phyloP scores from a whole-genome alignment of 1,140 invertebrate species.

The Brachionus paranguensis region DNA sequence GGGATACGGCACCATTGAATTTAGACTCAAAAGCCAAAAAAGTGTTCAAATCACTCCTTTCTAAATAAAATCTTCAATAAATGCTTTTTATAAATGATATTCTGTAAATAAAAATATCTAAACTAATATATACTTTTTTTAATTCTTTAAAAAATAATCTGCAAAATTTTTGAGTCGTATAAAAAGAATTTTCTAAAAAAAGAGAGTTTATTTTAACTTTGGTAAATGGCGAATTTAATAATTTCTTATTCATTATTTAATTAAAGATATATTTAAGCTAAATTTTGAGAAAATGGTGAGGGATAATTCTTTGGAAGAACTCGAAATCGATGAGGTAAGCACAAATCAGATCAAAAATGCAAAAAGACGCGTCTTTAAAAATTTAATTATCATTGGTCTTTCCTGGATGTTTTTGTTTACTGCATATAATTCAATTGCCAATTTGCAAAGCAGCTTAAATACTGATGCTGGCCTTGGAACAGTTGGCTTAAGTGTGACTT shows the following conservation, averaged over 20 bases:
- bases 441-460: constrained; percentile 27
- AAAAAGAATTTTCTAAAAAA: background rate
- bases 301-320: background rate
- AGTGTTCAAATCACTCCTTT: constrained; percentile 36
- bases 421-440: background rate
- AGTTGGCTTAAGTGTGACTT: constrained; percentile 69
- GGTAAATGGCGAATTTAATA: background rate
- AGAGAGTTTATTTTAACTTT: background rate
- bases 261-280: background rate
- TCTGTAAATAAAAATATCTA: background rate
- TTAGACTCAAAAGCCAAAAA: constrained; percentile 26
- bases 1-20: constrained; percentile 34
- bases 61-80: background rate
- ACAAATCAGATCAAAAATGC: background rate
- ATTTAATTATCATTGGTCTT: constrained; percentile 8
- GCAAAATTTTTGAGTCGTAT: background rate
- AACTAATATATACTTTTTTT: background rate
- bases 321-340: background rate
- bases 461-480: constrained; percentile 6
- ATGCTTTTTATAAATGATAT: background rate
- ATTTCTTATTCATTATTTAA: background rate
- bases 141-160: background rate
- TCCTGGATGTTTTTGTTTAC: constrained; percentile 22
- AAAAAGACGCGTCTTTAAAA: background rate
- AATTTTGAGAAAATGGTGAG: background rate